Evolutionary conservation across 2,113 vertebrate species (phyloP).

Genomic region (Neotoma lepida): DNA sequence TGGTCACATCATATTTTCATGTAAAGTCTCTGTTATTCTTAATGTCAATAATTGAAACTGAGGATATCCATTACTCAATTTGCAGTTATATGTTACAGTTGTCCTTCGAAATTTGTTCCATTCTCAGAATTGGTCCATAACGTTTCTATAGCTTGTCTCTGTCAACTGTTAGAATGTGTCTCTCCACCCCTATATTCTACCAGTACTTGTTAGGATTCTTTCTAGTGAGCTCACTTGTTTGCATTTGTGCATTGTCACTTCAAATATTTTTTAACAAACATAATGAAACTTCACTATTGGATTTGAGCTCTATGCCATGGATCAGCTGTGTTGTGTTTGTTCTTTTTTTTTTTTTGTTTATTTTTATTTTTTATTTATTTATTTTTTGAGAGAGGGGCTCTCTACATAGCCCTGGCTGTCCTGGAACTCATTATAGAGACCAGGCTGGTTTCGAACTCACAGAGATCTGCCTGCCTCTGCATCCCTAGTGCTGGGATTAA

Average conservation of each 20-base stretch:
- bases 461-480: not conserved
- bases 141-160: conserved; percentile 5
- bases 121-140: conserved; percentile 24
- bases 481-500: not conserved
- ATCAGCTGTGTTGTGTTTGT: not conserved
- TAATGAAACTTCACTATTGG: not conserved
- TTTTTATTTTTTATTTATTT: not conserved
- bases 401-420: not conserved
- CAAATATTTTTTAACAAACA: not conserved
- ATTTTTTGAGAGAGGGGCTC: not conserved
- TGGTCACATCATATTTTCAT: not conserved
- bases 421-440: not conserved
- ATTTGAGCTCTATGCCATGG: not conserved
- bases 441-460: not conserved
- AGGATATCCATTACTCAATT: not conserved
- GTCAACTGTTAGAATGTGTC: conserved; percentile 40
- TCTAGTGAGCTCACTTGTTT: not conserved
- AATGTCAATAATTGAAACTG: not conserved
- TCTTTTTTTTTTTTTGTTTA: not conserved
- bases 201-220: not conserved
- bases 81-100: conserved; percentile 17
- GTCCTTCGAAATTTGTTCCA: not conserved
- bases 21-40: conserved; percentile 6
- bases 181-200: not conserved
- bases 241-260: not conserved